These are phyloP conservation scores for Pogonus chalceus DNA, from an alignment of 1,140 invertebrate genomes.

Conservation along the genomic window DNA sequence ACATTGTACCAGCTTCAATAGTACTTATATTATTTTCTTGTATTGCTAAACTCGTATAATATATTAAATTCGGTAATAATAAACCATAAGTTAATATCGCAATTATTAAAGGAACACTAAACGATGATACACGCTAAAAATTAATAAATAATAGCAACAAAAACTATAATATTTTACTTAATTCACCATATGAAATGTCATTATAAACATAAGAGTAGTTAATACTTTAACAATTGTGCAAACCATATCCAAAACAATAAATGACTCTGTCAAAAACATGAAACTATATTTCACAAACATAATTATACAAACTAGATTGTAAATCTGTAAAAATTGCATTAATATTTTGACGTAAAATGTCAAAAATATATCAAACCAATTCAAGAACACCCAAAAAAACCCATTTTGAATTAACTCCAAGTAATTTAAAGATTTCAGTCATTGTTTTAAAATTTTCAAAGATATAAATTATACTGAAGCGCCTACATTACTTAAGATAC, in stretches of 20 bases:
- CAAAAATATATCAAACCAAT: background rate
- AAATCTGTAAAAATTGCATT: background rate
- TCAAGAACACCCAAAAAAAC: background rate
- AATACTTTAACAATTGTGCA: background rate
- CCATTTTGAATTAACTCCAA: background rate
- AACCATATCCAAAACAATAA: background rate
- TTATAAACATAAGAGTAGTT: background rate
- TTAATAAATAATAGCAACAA: background rate
- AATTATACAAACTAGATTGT: background rate
- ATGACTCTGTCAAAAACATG: background rate
- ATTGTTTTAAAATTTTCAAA: too few relatives aligned
- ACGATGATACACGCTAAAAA: background rate
- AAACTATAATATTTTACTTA: background rate
- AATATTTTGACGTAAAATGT: background rate
- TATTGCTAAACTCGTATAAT: background rate
- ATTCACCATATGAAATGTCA: background rate
- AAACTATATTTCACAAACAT: background rate
- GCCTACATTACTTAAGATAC: too few relatives aligned
- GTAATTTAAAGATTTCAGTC: too few relatives aligned
- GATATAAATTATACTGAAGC: too few relatives aligned
- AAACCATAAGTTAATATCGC: background rate
- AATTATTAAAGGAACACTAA: background rate
- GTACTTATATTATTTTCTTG: background rate
- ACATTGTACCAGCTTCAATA: background rate
- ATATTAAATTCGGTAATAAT: background rate